Evolutionary conservation across 1,140 invertebrate species (phyloP).

Genomic region (Heliconius melpomene): DNA sequence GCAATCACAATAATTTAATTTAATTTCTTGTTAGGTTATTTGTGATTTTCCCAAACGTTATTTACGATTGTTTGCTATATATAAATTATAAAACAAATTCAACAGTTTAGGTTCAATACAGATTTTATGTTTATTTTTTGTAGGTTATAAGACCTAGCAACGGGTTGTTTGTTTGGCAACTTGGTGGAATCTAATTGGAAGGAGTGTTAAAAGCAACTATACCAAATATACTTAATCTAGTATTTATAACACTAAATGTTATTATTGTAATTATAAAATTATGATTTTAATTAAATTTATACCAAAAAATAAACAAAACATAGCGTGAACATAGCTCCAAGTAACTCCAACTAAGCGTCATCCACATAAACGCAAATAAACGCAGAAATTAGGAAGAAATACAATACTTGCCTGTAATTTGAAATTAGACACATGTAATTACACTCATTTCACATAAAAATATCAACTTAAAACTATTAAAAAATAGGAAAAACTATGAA

Average conservation of each 20-base stretch:
- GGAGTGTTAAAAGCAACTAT: not conserved
- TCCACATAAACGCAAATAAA: constrained; percentile 31
- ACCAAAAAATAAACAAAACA: constrained; percentile 50
- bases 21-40: not conserved
- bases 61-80: too few relatives aligned
- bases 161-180: not conserved
- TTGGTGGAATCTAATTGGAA: constrained; percentile 16
- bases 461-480: constrained; percentile 45
- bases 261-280: not conserved
- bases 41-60: not conserved
- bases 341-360: constrained; percentile 51
- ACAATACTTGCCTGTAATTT: constrained; percentile 33
- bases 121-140: not conserved
- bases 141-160: not conserved
- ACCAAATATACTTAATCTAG: not conserved
- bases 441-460: constrained; percentile 53
- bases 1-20: not conserved
- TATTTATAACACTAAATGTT: constrained; percentile 6
- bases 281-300: constrained; percentile 29
- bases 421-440: constrained; percentile 33
- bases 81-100: too few relatives aligned
- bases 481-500: constrained; percentile 67
- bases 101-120: too few relatives aligned
- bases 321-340: constrained; percentile 64
- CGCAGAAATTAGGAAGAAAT: constrained; percentile 3